Evolutionary conservation across 2,113 vertebrate species (phyloP).

Genomic region (Clinocottus analis): DNA sequence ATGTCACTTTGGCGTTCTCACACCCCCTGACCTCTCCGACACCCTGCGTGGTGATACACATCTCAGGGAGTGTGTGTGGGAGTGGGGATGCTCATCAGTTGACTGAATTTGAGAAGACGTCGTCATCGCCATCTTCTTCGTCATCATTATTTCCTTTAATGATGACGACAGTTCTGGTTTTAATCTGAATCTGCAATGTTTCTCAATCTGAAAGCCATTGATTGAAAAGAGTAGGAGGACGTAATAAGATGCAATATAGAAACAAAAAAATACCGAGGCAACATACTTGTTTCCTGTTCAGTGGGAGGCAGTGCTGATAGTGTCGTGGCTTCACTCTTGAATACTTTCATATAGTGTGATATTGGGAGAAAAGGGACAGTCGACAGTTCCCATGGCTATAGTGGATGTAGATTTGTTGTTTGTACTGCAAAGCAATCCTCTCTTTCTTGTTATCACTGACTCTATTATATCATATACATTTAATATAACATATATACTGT

Average conservation of each 20-base stretch:
- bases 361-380: constrained; percentile 11
- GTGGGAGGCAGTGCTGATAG: constrained; percentile 51
- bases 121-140: background rate
- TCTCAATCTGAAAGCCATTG: constrained; percentile 55
- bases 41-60: constrained; percentile 36
- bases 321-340: constrained; percentile 46
- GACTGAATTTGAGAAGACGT: constrained; percentile 4
- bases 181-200: constrained; percentile 51
- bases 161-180: background rate
- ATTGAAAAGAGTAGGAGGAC: constrained; percentile 52
- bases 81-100: constrained; percentile 39
- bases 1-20: constrained; percentile 67
- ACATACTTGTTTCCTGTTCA: constrained; percentile 65
- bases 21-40: constrained; percentile 63
- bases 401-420: constrained; percentile 12
- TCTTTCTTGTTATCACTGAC: background rate
- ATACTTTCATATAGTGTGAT: constrained; percentile 12
- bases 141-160: background rate
- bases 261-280: constrained; percentile 53
- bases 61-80: constrained; percentile 28
- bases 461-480: background rate
- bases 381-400: constrained; percentile 41
- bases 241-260: constrained; percentile 31
- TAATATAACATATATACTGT: too few relatives aligned
- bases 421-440: background rate